phyloP scores from a whole-genome alignment of 30 jellyfish, hydroid and myxozoan species.

The Hydra vulgaris region DNA sequence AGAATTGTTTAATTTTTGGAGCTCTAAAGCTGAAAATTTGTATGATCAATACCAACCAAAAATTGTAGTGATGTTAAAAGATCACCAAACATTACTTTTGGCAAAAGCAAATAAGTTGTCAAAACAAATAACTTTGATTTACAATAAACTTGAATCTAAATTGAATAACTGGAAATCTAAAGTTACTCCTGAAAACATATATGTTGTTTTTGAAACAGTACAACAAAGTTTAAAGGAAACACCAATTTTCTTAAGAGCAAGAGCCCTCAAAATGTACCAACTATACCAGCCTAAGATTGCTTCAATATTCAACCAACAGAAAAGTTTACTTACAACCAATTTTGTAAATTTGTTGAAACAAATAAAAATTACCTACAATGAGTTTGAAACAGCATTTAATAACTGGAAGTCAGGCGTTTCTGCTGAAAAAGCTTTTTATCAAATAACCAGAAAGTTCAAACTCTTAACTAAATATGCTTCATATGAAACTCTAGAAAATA shows the following conservation, averaged over 20 bases:
- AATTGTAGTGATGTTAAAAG: background rate
- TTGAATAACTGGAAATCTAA: background rate
- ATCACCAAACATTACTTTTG: background rate
- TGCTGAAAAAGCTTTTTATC: slow-evolving; percentile 18
- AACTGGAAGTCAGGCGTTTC: slow-evolving; percentile 11
- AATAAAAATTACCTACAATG: slow-evolving; percentile 6
- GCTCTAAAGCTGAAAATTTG: background rate
- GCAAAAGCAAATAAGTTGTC: background rate
- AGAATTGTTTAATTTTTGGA: background rate
- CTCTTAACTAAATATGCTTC: background rate
- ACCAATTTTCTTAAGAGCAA: background rate
- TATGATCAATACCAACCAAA: background rate
- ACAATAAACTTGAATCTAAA: background rate
- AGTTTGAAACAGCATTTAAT: slow-evolving; percentile 2
- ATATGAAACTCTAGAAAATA: background rate
- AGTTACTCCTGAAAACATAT: background rate
- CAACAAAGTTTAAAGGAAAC: background rate
- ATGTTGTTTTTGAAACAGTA: background rate
- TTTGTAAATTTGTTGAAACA: background rate
- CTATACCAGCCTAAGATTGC: background rate
- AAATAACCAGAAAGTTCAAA: slow-evolving; percentile 9
- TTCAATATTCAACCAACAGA: no score
- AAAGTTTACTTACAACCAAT: background rate
- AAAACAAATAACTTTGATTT: background rate
- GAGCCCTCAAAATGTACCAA: background rate